phyloP scores from a whole-genome alignment of 2,797 vertebrate species.

The Micromesistius poutassou region DNA sequence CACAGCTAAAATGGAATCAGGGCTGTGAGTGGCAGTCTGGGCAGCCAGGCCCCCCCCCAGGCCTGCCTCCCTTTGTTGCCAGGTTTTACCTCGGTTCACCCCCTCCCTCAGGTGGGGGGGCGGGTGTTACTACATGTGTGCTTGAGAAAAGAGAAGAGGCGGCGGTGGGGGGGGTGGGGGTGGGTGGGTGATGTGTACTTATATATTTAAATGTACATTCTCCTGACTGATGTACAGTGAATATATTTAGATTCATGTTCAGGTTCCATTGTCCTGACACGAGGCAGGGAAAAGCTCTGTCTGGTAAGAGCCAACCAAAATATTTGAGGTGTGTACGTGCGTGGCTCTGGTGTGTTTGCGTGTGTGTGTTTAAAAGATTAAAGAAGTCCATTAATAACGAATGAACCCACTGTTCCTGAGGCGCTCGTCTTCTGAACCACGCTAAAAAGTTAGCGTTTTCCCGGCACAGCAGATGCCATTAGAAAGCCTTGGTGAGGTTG shows the following conservation, averaged over 20 bases:
- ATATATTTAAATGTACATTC: conserved; percentile 39
- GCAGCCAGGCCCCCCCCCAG: conserved; percentile 68
- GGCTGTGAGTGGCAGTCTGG: conserved; percentile 76
- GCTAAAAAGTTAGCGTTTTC: conserved; percentile 4
- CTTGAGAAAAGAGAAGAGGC: background rate
- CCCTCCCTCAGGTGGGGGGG: conserved; percentile 69
- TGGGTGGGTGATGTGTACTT: too few relatives aligned
- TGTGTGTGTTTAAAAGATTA: conserved; percentile 33
- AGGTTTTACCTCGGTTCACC: conserved; percentile 74
- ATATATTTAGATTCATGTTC: background rate
- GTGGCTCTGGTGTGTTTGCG: conserved; percentile 19
- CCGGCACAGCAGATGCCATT: conserved; percentile 4
- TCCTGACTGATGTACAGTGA: background rate
- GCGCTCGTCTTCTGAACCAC: background rate
- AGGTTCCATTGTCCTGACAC: conserved; percentile 52
- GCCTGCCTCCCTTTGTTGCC: conserved; percentile 71
- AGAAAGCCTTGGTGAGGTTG: background rate
- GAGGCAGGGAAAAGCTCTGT: conserved; percentile 14
- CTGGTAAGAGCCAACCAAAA: background rate
- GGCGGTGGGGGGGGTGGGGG: background rate
- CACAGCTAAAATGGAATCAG: conserved; percentile 89
- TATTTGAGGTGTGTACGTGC: conserved; percentile 3
- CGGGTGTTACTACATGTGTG: conserved; percentile 21
- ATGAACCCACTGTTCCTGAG: conserved; percentile 1
- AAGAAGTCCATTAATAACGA: conserved; percentile 5